Evolutionary conservation across 2,113 vertebrate species (phyloP), one percentile per base, ranked within the genome.

Genomic region (Nyctereutes procyonoides): DNA sequence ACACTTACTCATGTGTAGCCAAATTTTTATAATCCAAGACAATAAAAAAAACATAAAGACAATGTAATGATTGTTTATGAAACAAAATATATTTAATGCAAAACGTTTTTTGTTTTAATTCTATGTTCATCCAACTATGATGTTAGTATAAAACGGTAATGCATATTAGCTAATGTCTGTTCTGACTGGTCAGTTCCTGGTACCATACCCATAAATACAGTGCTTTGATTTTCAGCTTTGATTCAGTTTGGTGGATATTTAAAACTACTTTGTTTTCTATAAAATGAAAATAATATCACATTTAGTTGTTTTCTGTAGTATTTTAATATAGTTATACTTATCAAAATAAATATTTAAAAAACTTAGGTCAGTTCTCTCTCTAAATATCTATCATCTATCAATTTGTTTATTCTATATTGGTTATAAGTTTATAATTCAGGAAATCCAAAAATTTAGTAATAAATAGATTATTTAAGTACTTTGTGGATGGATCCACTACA

Each of bases 261-360:
- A 96, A 69, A 71, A 0, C 4, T 55, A 8, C 1, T 74, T 79
- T 84, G 3, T 58, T 86, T 73, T 63, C 10, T 62, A 2, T 16
- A 83, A 77, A 93, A 26, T 32, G 4, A 32, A 4, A 76, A 24
- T 67, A 24, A 65, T 38, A 71, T 15, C 73, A n/a, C 1, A 56
- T 79, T 84, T 56, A 26, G 15, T 19, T 62, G 5, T 65, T 73
- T 79, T 80, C 7, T 73, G 0, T 22, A 38, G 48, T 11, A 53
- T 89, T 83, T 28, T 16, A 58, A 65, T 74, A 58, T 5, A 86
- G 2, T 5, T 24, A 19, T 35, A 71, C 8, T 35, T 81, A 22
- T 14, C 32, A 80, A 84, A 73, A 51, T 56, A 67, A 91, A 24
- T 6, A 93, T 55, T 88, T 87, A 13, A 62, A 22, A 87, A 90